Conservation (phyloP, 2,113 vertebrate species). For the Chrysemys picta region DNA sequence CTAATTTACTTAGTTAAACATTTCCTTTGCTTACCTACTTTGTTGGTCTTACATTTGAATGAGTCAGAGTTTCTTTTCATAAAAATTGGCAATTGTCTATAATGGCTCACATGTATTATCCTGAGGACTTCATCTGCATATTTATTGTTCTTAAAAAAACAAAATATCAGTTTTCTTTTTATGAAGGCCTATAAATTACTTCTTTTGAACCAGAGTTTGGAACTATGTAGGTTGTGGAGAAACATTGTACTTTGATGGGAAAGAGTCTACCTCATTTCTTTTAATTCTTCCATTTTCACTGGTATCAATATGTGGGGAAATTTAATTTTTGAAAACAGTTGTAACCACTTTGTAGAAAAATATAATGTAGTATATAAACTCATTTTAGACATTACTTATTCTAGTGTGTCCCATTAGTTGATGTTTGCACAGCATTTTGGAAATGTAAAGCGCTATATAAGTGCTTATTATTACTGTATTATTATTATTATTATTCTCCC, state of each 20-base stretch:
- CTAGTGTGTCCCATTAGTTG: conserved; percentile 71
- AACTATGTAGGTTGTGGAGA: neutral
- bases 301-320: conserved; percentile 35
- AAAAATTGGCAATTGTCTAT: conserved; percentile 39
- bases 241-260: neutral
- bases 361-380: conserved; percentile 68
- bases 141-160: conserved; percentile 60
- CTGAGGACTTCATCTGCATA: conserved; percentile 56
- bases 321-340: conserved; percentile 60
- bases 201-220: conserved; percentile 23
- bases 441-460: conserved; percentile 75
- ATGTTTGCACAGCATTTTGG: conserved; percentile 67
- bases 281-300: conserved; percentile 39
- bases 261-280: conserved; percentile 1
- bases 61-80: conserved; percentile 37
- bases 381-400: conserved; percentile 70
- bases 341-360: conserved; percentile 55
- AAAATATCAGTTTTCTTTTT: conserved; percentile 60
- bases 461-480: conserved; percentile 76
- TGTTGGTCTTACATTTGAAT: conserved; percentile 17
- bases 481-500: conserved; percentile 65
- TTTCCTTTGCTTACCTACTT: conserved; percentile 69
- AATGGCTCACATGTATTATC: conserved; percentile 47
- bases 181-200: conserved; percentile 63
- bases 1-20: conserved; percentile 60